Percentiles rank a stretch among this genome's conserved stretches.
Conservation (phyloP, 2,113 vertebrate species). For the Nyctereutes procyonoides region DNA sequence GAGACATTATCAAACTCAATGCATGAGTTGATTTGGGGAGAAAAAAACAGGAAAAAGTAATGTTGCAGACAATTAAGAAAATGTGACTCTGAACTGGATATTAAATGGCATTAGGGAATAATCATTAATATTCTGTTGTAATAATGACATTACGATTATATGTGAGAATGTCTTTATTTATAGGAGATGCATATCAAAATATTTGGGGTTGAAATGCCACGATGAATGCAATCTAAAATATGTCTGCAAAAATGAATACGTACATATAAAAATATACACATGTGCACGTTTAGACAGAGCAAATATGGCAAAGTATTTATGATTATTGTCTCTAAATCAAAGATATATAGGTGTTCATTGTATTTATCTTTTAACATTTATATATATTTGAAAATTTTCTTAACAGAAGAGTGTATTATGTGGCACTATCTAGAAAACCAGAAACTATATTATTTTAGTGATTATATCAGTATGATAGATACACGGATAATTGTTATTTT, state of each 20-base stretch:
- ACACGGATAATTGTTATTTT: conserved; percentile 37
- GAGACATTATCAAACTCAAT: neutral
- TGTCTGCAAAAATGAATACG: neutral
- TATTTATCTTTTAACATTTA: conserved; percentile 40
- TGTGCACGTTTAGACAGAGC: neutral
- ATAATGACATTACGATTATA: neutral
- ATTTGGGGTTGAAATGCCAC: neutral
- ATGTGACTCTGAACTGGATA: neutral
- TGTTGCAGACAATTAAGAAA: neutral
- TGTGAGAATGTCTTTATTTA: neutral
- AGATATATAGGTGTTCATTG: neutral
- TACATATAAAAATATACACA: neutral
- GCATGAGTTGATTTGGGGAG: neutral
- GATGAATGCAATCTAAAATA: conserved; percentile 23
- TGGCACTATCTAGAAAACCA: conserved; percentile 30
- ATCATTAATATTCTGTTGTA: neutral
- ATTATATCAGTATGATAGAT: neutral
- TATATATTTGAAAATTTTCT: conserved; percentile 32
- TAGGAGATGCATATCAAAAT: conserved; percentile 32
- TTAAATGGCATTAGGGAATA: conserved; percentile 18
- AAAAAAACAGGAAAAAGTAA: neutral
- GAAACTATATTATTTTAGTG: neutral
- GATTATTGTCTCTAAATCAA: neutral
- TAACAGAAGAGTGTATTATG: conserved; percentile 12
- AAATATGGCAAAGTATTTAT: neutral